Conservation (phyloP, 2,888 invertebrate species). For the Melinaea menophilus region DNA sequence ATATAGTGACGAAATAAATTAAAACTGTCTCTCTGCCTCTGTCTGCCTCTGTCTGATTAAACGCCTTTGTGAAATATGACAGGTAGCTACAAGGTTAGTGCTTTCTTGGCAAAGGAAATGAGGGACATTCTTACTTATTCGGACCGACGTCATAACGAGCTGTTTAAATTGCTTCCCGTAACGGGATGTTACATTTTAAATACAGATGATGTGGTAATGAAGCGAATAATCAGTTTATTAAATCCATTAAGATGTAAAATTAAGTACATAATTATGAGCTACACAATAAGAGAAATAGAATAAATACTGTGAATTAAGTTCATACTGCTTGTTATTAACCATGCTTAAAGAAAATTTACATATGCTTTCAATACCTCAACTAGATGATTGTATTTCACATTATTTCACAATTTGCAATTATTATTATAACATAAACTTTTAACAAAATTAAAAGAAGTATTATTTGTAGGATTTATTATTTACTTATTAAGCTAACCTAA, state of each 20-base stretch:
- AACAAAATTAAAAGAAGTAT: no score
- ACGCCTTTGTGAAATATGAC: conserved; percentile 15
- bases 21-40: no score
- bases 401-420: no score
- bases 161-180: conserved; percentile 32
- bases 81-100: conserved; percentile 20
- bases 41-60: neutral
- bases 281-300: neutral
- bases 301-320: no score
- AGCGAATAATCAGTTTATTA: conserved; percentile 10
- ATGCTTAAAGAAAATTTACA: no score
- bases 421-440: no score
- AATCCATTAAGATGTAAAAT: neutral
- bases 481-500: no score
- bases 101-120: conserved; percentile 29
- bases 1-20: neutral
- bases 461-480: no score
- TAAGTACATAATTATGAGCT: neutral
- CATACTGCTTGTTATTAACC: no score
- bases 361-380: no score
- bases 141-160: conserved; percentile 35
- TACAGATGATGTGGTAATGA: conserved; percentile 19
- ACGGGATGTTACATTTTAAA: conserved; percentile 24
- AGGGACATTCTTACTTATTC: conserved; percentile 33
- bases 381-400: no score